These are phyloP conservation scores for Zosterops japonicus DNA, from an alignment of 2,113 vertebrate species.

Conservation along the genomic window DNA sequence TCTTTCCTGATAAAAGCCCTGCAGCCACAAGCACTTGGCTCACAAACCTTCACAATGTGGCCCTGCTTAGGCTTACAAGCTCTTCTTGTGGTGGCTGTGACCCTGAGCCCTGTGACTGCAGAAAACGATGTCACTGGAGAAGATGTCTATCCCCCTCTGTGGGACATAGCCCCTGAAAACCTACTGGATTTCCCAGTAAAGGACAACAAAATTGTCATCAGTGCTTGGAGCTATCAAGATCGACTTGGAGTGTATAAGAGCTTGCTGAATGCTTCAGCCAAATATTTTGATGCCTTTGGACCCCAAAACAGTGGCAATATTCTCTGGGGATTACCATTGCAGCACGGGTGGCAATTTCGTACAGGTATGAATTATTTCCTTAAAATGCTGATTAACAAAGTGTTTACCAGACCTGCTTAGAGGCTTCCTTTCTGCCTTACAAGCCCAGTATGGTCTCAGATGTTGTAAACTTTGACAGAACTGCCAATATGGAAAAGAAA, in stretches of 20 bases:
- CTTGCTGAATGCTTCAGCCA: constrained; percentile 74
- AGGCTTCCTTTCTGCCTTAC: neutral
- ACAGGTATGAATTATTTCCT: constrained; percentile 77
- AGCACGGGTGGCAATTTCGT: constrained; percentile 84
- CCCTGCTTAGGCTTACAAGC: neutral
- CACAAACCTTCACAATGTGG: neutral
- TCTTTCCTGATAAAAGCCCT: constrained; percentile 40
- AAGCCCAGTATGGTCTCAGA: neutral
- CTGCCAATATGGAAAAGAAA: neutral
- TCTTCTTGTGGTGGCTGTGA: neutral
- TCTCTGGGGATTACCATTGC: constrained; percentile 85
- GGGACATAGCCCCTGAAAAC: constrained; percentile 67
- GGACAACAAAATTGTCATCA: constrained; percentile 59
- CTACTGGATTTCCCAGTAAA: constrained; percentile 61
- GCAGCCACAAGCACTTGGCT: neutral
- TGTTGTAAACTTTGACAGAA: neutral
- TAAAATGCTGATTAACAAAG: neutral
- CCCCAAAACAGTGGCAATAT: constrained; percentile 70
- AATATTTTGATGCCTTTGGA: constrained; percentile 75
- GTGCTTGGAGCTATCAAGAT: constrained; percentile 79
- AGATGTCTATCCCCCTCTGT: constrained; percentile 71
- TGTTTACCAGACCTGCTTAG: neutral
- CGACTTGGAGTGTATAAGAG: constrained; percentile 82
- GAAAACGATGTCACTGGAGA: neutral
- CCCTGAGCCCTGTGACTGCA: neutral